Evolutionary conservation across 2,113 vertebrate genomes (phyloP), one percentile per base, ranked within the genome.

Genomic region (Pica pica): DNA sequence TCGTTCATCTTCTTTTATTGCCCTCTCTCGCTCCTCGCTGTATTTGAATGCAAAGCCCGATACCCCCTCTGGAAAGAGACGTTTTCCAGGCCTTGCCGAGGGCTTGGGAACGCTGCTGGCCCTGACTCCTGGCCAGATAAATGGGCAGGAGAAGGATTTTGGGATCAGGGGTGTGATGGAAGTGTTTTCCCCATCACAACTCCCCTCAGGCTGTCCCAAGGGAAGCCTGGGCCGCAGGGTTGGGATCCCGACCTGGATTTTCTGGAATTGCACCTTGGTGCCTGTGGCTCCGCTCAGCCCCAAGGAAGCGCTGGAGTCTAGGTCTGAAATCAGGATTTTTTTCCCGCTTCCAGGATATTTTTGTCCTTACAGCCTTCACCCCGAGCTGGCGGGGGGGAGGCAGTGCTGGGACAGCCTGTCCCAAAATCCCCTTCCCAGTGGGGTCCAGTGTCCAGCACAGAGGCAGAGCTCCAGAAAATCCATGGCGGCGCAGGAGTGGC

Each of bases 1-100:
- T 97, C 91, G 47, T 96, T 94, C 86, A 81, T 96, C 94, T 96
- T 95, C 93, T 93, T 97, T 95, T 94, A 95, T 94, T 87, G 89
- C 80, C 76, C 86, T 56, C 82, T 53, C 76, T 35, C 85, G 33
- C 79, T 83, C 60, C 86, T 90, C 71, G 83, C 91, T 47, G 86
- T 11, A 6, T 83, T 89, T 93, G 37, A 64, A 44, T 49, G 83
- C 95, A 91, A 42, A 89, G 42, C 83, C 50, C 13, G 19, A 90
- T 21, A 17, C 21, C 71, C 85, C 8, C 69, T 78, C 69, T 73
- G 91, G 56, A 78, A 75, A 37, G 35, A 82, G 77, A 95, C 52
- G 6, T 84, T 92, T 44, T 94, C 90, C 95, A 96, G 94, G 53
- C 85, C 57, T 91, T 89, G 65, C 84, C 42, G 1, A 5, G 9